Conservation (phyloP, 1,140 invertebrate species). For the Hycleus cichorii region DNA sequence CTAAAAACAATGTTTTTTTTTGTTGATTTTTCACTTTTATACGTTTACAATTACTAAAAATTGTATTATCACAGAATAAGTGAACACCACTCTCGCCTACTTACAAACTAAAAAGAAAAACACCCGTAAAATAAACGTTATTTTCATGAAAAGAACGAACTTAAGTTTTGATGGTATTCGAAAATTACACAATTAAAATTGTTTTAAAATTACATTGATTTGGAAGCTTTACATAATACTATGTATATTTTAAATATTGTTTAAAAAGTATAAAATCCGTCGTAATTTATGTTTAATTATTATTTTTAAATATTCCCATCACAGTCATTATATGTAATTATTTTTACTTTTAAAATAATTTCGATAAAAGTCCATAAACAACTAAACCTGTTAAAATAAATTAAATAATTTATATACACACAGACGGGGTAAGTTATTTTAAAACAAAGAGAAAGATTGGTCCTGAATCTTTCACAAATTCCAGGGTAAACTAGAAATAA, state of each 20-base stretch:
- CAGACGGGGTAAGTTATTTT: not conserved
- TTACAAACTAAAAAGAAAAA: conserved; percentile 35
- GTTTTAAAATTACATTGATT: conserved; percentile 4
- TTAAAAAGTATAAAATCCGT: conserved; percentile 20
- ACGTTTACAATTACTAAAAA: conserved; percentile 38
- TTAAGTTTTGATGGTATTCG: conserved; percentile 12
- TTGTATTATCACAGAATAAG: conserved; percentile 42
- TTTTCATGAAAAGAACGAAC: conserved; percentile 7
- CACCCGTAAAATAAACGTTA: conserved; percentile 36
- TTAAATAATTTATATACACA: not conserved
- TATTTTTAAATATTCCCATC: conserved; percentile 21
- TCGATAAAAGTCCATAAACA: too few relatives aligned
- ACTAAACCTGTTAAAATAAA: not conserved
- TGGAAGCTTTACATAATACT: conserved; percentile 28
- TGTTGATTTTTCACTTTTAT: not conserved
- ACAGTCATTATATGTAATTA: conserved; percentile 18
- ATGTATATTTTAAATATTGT: conserved; percentile 12
- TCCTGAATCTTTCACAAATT: not conserved
- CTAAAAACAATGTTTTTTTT: conserved; percentile 40
- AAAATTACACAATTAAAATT: conserved; percentile 24
- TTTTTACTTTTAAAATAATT: not conserved
- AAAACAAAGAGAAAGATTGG: not conserved
- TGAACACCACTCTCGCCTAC: conserved; percentile 40
- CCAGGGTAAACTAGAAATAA: not conserved
- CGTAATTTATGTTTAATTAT: not conserved